phyloP scores from a whole-genome alignment of 2,888 invertebrate species.

The Hydrotaea diabolus region DNA sequence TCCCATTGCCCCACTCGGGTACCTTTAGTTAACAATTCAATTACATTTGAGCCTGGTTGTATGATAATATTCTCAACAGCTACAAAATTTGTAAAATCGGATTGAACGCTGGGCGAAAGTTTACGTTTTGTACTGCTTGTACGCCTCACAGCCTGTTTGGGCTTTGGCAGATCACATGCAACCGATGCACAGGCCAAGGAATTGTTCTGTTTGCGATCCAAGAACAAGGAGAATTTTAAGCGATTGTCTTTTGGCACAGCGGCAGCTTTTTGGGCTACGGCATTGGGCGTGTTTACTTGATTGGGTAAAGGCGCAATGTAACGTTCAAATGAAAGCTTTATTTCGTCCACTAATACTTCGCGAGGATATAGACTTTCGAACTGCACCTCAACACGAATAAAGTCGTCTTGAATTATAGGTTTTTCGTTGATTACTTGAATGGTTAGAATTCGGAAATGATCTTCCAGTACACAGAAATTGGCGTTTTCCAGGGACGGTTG shows the following conservation, averaged over 20 bases:
- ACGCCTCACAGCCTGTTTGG: constrained; percentile 83
- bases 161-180: constrained; percentile 85
- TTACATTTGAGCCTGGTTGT: constrained; percentile 85
- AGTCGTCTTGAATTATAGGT: constrained; percentile 82
- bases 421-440: constrained; percentile 75
- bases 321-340: constrained; percentile 85
- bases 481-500: constrained; percentile 78
- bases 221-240: constrained; percentile 84
- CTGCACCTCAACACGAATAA: constrained; percentile 82
- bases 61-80: constrained; percentile 81
- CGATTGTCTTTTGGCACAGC: constrained; percentile 70
- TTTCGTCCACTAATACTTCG: constrained; percentile 84
- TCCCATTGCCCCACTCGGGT: constrained; percentile 86
- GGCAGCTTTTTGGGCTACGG: constrained; percentile 69
- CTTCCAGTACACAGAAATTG: constrained; percentile 79
- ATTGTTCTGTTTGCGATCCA: constrained; percentile 92
- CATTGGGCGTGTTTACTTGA: constrained; percentile 38
- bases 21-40: constrained; percentile 84
- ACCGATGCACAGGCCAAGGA: constrained; percentile 88
- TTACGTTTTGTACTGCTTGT: constrained; percentile 88
- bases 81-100: constrained; percentile 85
- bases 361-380: constrained; percentile 85
- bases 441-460: constrained; percentile 81
- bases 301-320: constrained; percentile 77
- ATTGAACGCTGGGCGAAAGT: constrained; percentile 85